These are phyloP conservation scores for Calliphora vomitoria DNA, from an alignment of 2,888 invertebrate genomes.

Conservation along the genomic window DNA sequence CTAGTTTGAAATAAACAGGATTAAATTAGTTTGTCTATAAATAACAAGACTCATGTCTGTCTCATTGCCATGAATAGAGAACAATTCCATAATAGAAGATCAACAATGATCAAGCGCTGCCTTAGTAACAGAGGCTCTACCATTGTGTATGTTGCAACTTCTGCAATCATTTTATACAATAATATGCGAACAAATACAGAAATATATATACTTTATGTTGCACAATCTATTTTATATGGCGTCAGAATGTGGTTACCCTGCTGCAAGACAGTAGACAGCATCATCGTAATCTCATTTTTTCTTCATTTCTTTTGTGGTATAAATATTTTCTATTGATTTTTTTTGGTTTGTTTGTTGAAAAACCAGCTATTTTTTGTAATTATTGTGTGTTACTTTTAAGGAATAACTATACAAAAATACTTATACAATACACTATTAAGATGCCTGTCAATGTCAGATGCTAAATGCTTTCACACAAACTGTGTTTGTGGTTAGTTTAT, in stretches of 20 bases:
- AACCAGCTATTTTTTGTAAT: conserved; percentile 18
- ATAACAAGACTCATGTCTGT: conserved; percentile 54
- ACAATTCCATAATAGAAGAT: conserved; percentile 65
- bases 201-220: conserved; percentile 37
- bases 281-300: conserved; percentile 41
- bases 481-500: background rate
- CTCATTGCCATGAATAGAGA: conserved; percentile 66
- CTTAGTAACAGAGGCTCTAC: conserved; percentile 9
- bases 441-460: conserved; percentile 17
- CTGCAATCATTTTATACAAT: conserved; percentile 14
- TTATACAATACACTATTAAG: background rate
- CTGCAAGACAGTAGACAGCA: background rate
- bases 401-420: background rate
- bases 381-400: background rate
- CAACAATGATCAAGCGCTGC: conserved; percentile 28
- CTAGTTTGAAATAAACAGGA: conserved; percentile 67
- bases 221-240: conserved; percentile 65
- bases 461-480: background rate
- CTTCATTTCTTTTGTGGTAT: background rate
- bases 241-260: conserved; percentile 59
- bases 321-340: conserved; percentile 17
- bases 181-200: background rate
- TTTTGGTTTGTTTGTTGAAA: conserved; percentile 7
- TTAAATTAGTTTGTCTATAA: conserved; percentile 65
- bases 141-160: conserved; percentile 45